These are phyloP conservation scores for Capitulum mitella DNA, from an alignment of 2,888 invertebrate species.

Conservation along the genomic window DNA sequence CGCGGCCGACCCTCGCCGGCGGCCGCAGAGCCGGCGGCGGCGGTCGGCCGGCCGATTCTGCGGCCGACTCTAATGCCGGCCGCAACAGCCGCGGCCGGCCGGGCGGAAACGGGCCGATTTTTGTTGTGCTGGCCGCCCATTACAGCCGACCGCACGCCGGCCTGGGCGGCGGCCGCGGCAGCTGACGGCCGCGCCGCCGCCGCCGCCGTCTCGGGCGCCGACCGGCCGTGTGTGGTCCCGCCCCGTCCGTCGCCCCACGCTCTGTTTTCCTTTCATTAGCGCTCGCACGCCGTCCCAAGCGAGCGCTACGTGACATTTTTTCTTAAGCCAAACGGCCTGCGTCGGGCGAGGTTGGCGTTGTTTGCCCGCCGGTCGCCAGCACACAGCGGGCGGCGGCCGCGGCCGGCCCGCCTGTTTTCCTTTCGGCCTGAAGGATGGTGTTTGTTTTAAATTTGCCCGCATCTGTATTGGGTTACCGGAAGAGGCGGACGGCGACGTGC, in stretches of 20 bases:
- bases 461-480: slow-evolving; percentile 1
- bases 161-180: too few species aligned
- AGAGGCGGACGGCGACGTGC: background rate
- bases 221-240: too few species aligned
- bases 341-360: background rate
- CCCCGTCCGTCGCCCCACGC: background rate
- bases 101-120: too few species aligned
- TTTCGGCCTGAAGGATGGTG: background rate
- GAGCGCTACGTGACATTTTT: background rate
- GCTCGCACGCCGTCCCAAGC: background rate
- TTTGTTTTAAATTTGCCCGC: background rate
- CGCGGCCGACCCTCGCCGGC: too few species aligned
- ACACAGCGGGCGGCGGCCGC: background rate
- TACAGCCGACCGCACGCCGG: too few species aligned
- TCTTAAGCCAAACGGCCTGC: background rate
- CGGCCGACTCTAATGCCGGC: too few species aligned
- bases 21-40: too few species aligned
- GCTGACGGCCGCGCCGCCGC: too few species aligned
- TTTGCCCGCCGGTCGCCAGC: background rate
- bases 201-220: too few species aligned
- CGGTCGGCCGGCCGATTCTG: too few species aligned
- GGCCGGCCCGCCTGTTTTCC: background rate
- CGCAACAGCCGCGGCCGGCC: too few species aligned
- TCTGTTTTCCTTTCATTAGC: slow-evolving; percentile 19
- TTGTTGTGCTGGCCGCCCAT: too few species aligned